Base-by-base conservation (phyloP, 1,140 invertebrate species). In the Piezodorus guildinii region DNA sequence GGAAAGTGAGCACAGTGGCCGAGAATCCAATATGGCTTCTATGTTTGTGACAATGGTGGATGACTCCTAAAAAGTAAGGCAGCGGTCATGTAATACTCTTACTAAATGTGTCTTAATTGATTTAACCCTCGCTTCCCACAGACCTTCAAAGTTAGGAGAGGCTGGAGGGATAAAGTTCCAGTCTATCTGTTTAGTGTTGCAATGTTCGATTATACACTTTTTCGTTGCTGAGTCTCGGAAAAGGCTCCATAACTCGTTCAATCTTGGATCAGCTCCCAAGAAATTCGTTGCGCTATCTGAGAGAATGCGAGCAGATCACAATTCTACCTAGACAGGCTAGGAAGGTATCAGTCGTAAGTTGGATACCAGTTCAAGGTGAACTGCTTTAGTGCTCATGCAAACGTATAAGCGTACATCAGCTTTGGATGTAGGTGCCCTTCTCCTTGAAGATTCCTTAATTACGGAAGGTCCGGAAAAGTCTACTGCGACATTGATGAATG, bases 121-220 rank as follows among this genome's bases (percentile, higher is more conserved):
- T 54, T 73, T 70, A 5, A 76, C 69, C 19, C 68, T 65, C 60
- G 66, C 60, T 67, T 77, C 74, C 73, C 74, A 75, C 5, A 72
- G 34, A n/a, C 74, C 74, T 39, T 72, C 73, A 23, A 72, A 67
- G 59, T 75, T 68, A 10, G 73, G 71, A 14, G 66, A 67, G 51
- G 23, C n/a, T 12, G 75, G 71, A 21, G 73, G 71, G 44, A 66
- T 69, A 56, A 64, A 69, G 12, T 67, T 43, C 68, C 67, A 70
- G 1, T 25, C 12, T 27, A 63, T 66, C 4, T 21, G 12, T 43
- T 54, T 23, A 5, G 17, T 54, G 9, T 23, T 27, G 25, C 25
- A 56, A 44, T 62, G 51, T n/a, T n/a, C n/a, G 2, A 2, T 8
- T 30, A 67, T 27, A 0, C 16, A 0, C n/a, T 52, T 23, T 51